Evolutionary conservation across 2,888 invertebrate genomes (phyloP).

Genomic region (Sphecodes monilicornis): DNA sequence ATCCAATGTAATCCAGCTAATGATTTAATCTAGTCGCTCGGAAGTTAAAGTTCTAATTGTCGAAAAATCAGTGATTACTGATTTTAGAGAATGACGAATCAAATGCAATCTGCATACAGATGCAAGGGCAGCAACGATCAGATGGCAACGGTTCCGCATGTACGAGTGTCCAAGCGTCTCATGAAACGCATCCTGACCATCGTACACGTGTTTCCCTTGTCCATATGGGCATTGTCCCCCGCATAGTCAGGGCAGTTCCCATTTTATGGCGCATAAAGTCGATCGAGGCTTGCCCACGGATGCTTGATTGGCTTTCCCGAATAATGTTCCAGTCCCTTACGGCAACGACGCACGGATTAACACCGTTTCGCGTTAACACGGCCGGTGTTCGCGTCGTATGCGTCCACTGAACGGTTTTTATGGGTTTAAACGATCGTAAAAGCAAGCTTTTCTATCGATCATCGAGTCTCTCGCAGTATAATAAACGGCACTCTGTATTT

Average conservation of each 20-base stretch:
- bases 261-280: constrained; percentile 79
- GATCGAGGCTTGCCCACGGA: constrained; percentile 71
- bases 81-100: not conserved
- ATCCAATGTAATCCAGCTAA: not conserved
- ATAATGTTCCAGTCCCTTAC: constrained; percentile 70
- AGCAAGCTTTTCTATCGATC: not conserved
- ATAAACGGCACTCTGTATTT: not conserved
- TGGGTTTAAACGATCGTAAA: constrained; percentile 30
- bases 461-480: not conserved
- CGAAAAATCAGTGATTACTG: not conserved
- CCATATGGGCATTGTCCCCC: constrained; percentile 33
- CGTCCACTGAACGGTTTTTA: constrained; percentile 18
- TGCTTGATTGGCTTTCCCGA: constrained; percentile 76
- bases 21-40: not conserved
- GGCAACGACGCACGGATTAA: constrained; percentile 72
- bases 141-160: constrained; percentile 20
- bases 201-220: constrained; percentile 21
- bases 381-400: not conserved
- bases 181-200: constrained; percentile 13
- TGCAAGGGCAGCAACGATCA: constrained; percentile 6
- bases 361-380: constrained; percentile 55
- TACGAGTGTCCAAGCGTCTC: not conserved
- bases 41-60: not conserved
- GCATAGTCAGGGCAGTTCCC: constrained; percentile 66
- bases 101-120: constrained; percentile 28